These are phyloP conservation scores for Bubalus kerabau DNA, from an alignment of 2,113 vertebrate species.

Conservation along the genomic window DNA sequence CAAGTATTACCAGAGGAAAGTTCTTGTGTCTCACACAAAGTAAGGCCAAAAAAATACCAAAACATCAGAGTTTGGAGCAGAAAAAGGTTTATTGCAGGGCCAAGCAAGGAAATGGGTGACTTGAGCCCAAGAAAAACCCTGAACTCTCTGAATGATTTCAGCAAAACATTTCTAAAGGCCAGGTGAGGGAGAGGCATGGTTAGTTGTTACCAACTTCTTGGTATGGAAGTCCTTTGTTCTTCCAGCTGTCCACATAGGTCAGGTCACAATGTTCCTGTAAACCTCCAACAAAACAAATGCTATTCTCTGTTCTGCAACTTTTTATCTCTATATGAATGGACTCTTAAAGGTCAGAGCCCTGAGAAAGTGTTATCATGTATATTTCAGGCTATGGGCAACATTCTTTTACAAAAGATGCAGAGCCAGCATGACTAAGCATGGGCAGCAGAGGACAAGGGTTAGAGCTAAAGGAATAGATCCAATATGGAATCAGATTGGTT, in stretches of 20 bases:
- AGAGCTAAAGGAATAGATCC: neutral
- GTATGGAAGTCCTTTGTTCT: neutral
- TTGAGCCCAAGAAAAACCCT: neutral
- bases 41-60: neutral
- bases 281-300: neutral
- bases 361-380: neutral
- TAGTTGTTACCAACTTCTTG: neutral
- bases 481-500: neutral
- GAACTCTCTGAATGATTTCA: neutral
- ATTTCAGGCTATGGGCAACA: neutral
- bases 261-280: neutral
- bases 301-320: neutral
- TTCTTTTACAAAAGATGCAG: neutral
- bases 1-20: neutral
- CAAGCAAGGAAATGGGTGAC: neutral
- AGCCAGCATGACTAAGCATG: neutral
- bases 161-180: neutral
- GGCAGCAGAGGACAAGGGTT: neutral
- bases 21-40: neutral
- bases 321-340: neutral
- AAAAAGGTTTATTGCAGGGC: neutral
- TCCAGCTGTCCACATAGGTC: neutral
- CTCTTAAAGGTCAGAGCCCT: neutral
- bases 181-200: neutral
- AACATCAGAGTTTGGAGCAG: neutral